Conservation (phyloP, 2,888 invertebrate genomes). For the Acronicta aceris region DNA sequence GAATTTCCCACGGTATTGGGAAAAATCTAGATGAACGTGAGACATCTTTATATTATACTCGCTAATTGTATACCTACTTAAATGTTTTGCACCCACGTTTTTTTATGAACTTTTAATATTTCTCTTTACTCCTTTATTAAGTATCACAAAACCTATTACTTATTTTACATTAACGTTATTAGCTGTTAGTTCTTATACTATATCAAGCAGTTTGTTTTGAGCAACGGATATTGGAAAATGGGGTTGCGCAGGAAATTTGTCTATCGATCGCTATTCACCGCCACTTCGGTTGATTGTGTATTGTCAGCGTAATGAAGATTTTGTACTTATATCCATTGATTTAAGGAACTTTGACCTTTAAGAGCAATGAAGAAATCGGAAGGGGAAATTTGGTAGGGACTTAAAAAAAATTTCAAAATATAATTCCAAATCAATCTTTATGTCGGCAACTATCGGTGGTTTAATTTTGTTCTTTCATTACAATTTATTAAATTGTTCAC, state of each 20-base stretch:
- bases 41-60: too few relatives aligned
- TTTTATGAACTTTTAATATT: too few relatives aligned
- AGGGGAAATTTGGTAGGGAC: too few relatives aligned
- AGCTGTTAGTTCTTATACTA: constrained; percentile 47
- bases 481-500: too few relatives aligned
- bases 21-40: too few relatives aligned
- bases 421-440: too few relatives aligned
- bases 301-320: constrained; percentile 66
- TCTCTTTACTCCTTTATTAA: not conserved
- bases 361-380: not conserved
- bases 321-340: constrained; percentile 22
- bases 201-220: constrained; percentile 60
- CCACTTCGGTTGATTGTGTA: constrained; percentile 79
- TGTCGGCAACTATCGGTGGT: too few relatives aligned
- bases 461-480: too few relatives aligned
- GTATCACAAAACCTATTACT: constrained; percentile 13
- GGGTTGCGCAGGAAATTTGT: constrained; percentile 84
- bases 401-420: too few relatives aligned
- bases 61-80: too few relatives aligned
- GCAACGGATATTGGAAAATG: constrained; percentile 86
- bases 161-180: constrained; percentile 55
- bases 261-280: constrained; percentile 71
- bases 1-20: too few relatives aligned
- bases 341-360: constrained; percentile 2
- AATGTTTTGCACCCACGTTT: too few relatives aligned